These are phyloP conservation scores for Hipparchia sbordonii DNA, from an alignment of 2,888 invertebrate species.

Conservation along the genomic window DNA sequence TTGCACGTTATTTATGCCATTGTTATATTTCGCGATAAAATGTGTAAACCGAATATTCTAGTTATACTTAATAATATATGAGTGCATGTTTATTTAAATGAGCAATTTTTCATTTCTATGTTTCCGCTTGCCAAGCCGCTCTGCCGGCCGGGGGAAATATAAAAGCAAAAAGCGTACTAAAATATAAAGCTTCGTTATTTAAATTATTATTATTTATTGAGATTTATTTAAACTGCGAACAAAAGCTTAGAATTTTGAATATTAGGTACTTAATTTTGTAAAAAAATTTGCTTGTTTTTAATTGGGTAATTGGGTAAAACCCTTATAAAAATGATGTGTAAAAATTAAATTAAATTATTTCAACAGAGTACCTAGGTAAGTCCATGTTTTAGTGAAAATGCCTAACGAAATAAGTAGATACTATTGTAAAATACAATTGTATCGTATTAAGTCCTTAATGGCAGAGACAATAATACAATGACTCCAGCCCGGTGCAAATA, in stretches of 20 bases:
- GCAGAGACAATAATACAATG: conserved; percentile 46
- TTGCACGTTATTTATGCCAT: neutral
- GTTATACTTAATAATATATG: conserved; percentile 20
- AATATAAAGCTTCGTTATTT: neutral
- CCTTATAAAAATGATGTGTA: no score
- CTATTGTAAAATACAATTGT: no score
- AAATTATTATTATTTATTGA: neutral
- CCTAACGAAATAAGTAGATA: neutral
- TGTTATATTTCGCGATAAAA: conserved; percentile 25
- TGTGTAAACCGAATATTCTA: conserved; percentile 27
- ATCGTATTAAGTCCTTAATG: conserved; percentile 6
- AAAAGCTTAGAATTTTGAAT: no score
- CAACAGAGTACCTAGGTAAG: no score
- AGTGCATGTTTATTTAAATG: conserved; percentile 35
- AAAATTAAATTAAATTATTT: no score
- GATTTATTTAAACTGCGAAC: neutral
- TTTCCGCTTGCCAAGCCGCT: conserved; percentile 29
- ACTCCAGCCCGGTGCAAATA: conserved; percentile 47
- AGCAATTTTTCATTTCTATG: conserved; percentile 36
- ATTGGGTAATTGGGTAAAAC: no score
- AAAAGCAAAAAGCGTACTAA: conserved; percentile 22
- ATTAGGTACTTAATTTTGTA: no score
- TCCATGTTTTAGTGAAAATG: neutral
- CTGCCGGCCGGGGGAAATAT: conserved; percentile 15
- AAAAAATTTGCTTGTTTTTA: no score